phyloP scores from a whole-genome alignment of 92 coral and sea anemone species.

The Zoanthus solanderi region DNA sequence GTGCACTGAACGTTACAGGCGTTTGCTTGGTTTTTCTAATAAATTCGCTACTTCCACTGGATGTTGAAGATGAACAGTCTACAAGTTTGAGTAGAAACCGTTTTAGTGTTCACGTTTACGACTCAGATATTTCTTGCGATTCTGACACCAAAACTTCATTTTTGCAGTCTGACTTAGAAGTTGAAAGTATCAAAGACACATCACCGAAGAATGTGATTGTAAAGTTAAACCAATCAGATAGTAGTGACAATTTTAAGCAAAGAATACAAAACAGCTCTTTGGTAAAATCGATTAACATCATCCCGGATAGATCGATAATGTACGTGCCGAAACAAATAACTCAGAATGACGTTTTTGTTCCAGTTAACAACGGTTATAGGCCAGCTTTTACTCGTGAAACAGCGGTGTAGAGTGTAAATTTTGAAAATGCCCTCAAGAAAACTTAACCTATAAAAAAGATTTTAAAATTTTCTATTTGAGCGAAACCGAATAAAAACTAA shows the following conservation, averaged over 20 bases:
- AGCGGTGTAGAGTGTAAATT: conserved; percentile 1
- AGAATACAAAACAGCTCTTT: not conserved
- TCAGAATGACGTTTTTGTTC: not conserved
- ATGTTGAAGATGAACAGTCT: conserved; percentile 68
- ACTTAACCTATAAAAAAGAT: too few species aligned
- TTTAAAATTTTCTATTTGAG: too few species aligned
- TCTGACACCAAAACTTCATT: conserved; percentile 13
- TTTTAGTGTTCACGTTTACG: not conserved
- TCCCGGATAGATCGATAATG: not conserved
- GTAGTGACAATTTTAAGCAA: not conserved
- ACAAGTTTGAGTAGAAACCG: conserved; percentile 39
- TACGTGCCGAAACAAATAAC: conserved; percentile 28
- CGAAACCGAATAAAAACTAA: too few species aligned
- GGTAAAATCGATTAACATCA: not conserved
- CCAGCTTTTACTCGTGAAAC: conserved; percentile 6
- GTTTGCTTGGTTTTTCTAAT: conserved; percentile 77
- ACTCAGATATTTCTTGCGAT: conserved; percentile 19
- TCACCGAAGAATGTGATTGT: not conserved
- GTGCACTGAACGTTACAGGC: conserved; percentile 79
- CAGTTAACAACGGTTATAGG: not conserved
- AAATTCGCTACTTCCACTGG: conserved; percentile 75
- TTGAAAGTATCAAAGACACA: not conserved
- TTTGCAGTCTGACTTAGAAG: conserved; percentile 1
- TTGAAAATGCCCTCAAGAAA: too few species aligned
- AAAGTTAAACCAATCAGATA: not conserved